Base-by-base conservation (phyloP, 2,888 invertebrate species). In the Neocrepidodera transversa region DNA sequence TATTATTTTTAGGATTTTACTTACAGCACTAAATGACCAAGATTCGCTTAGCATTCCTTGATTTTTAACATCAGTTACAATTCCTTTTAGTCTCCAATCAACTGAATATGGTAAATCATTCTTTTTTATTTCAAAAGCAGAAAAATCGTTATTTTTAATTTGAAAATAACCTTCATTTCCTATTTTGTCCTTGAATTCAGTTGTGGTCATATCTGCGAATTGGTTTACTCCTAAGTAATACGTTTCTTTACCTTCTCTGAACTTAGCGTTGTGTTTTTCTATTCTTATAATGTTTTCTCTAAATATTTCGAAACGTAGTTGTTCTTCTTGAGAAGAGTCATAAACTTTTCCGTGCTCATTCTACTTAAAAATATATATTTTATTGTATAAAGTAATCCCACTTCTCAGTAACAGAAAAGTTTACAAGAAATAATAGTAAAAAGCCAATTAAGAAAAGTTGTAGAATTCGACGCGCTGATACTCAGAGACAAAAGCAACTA, bases 191-290 rank as follows among this genome's bases (percentile, higher is more conserved):
- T 1, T 11, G 30, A 65, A 65, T 53, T 68, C 68, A 30, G 64
- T 59, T 13, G 16, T 1, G 2, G 68, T 61, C 53, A 64, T 36
- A 42, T 68, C 68, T 2, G 65, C 28, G 26, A 64, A 65, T 16
- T 50, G 23, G n/a, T 57, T 68, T 2, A 66, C 38, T 17, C 54
- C 62, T 26, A 65, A 11, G 51, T 43, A 56, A 42, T 63, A 68
- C 1, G 60, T 38, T 23, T 40, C 57, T 20, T 65, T 35, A 6
- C 64, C 65, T 23, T 53, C 43, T 5, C 49, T 55, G 35, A 59
- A 68, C 53, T 52, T 49, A 10, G 36, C 52, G 40, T 68, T 66
- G 58, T 68, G 65, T 36, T 63, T 38, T 45, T 65, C 59, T 16
- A 68, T 66, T 51, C 56, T 47, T 4, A 28, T 8, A 8, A 68